Conservation (phyloP, 2,797 vertebrate species). For the Fistularia tabacaria region DNA sequence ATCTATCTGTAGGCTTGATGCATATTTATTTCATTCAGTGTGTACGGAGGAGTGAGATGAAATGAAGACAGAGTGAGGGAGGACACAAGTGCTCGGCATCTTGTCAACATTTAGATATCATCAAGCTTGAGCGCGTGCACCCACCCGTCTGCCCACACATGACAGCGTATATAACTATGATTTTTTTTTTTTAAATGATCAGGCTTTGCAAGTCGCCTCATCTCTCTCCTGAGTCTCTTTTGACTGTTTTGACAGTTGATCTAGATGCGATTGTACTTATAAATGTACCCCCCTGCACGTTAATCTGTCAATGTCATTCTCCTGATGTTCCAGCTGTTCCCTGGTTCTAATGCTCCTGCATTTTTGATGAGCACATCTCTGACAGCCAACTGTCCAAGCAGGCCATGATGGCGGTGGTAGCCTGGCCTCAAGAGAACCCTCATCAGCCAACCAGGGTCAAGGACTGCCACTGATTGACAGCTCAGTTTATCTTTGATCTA, state of each 20-base stretch:
- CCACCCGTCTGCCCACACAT: slow-evolving; percentile 47
- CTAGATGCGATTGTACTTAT: slow-evolving; percentile 42
- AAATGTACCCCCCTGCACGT: slow-evolving; percentile 25
- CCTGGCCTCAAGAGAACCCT: slow-evolving; percentile 51
- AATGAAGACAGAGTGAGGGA: slow-evolving; percentile 47
- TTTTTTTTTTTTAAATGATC: slow-evolving; percentile 14
- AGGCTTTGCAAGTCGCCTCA: slow-evolving; percentile 17
- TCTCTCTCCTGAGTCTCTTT: slow-evolving; percentile 16
- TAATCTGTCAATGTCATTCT: slow-evolving; percentile 56
- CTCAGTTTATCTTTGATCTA: slow-evolving; percentile 43
- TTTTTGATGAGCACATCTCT: slow-evolving; percentile 47
- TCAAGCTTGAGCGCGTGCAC: slow-evolving; percentile 47
- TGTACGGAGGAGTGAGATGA: slow-evolving; percentile 62
- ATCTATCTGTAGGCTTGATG: slow-evolving; percentile 37
- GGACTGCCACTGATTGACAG: slow-evolving; percentile 65
- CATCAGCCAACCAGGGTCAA: slow-evolving; percentile 65
- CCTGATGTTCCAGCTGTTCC: slow-evolving; percentile 62
- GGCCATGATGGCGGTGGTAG: slow-evolving; percentile 18
- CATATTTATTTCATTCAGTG: slow-evolving; percentile 43
- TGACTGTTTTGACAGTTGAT: slow-evolving; percentile 47
- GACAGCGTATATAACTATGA: slow-evolving; percentile 35
- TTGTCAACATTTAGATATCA: slow-evolving; percentile 68
- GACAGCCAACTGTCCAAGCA: slow-evolving; percentile 63
- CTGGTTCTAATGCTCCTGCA: slow-evolving; percentile 26
- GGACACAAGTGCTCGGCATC: slow-evolving; percentile 51